Conservation (phyloP, 2,113 vertebrate genomes). For the Colinus virginianus region DNA sequence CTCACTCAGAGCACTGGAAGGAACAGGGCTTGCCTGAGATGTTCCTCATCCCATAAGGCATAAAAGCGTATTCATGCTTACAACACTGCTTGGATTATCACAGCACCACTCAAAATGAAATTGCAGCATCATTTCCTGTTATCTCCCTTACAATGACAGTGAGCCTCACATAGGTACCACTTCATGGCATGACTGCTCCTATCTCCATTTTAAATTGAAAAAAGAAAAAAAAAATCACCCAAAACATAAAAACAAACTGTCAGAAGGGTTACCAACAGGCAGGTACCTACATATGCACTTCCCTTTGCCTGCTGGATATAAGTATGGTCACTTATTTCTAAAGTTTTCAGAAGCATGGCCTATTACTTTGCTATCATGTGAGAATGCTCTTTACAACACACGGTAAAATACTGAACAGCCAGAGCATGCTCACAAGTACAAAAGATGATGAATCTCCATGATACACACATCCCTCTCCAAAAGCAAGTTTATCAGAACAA, state of each 20-base stretch:
- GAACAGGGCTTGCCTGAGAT: background rate
- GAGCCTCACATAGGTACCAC: background rate
- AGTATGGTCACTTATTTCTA: background rate
- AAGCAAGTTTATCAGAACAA: background rate
- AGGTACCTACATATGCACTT: background rate
- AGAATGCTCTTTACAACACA: background rate
- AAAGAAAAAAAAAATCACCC: background rate
- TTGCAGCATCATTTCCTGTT: background rate
- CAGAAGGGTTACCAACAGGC: accelerated
- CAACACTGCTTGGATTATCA: background rate
- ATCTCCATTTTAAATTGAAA: background rate
- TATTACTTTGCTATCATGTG: accelerated
- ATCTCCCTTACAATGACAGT: background rate
- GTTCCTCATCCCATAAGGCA: background rate
- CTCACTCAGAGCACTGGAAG: background rate
- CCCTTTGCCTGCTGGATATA: background rate
- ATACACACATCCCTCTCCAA: background rate
- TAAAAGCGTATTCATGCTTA: background rate
- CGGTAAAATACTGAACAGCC: background rate
- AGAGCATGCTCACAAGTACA: background rate
- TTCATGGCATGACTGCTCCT: background rate
- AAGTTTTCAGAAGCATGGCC: background rate
- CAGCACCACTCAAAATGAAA: background rate
- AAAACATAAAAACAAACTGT: background rate
- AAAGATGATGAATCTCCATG: background rate